Evolutionary conservation across 2,888 invertebrate genomes (phyloP).

Genomic region (Agonopterix heracliana): DNA sequence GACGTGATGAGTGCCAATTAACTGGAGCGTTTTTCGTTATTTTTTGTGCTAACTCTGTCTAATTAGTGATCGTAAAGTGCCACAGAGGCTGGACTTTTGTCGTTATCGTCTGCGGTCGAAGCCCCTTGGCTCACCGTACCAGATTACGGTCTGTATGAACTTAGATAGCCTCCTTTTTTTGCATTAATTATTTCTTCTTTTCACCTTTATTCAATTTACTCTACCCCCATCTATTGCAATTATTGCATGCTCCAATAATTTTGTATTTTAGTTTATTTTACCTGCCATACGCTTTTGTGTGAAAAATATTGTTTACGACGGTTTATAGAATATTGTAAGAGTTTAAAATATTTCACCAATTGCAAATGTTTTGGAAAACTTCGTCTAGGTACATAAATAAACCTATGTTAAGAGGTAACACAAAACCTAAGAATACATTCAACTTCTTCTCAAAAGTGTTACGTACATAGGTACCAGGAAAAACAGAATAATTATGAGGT

Average conservation of each 20-base stretch:
- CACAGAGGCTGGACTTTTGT: slow-evolving; percentile 23
- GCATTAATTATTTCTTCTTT: slow-evolving; percentile 28
- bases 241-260: too few relatives aligned
- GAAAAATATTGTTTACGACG: too few relatives aligned
- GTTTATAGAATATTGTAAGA: background rate
- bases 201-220: background rate
- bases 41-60: slow-evolving; percentile 28
- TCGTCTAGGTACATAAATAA: too few relatives aligned
- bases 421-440: too few relatives aligned
- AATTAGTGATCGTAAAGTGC: slow-evolving; percentile 24
- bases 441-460: too few relatives aligned
- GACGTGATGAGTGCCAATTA: too few relatives aligned
- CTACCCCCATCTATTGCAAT: too few relatives aligned
- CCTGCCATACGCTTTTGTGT: background rate
- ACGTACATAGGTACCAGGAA: too few relatives aligned
- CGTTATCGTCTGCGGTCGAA: slow-evolving; percentile 62
- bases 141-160: slow-evolving; percentile 57
- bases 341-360: background rate
- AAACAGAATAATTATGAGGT: too few relatives aligned
- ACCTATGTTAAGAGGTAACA: too few relatives aligned
- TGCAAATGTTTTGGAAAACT: background rate
- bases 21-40: slow-evolving; percentile 17
- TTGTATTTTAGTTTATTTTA: background rate
- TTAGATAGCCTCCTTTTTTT: slow-evolving; percentile 54
- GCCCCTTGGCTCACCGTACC: slow-evolving; percentile 44